phyloP scores from a whole-genome alignment of 2,888 invertebrate species.

The Epistrophe grossulariae region DNA sequence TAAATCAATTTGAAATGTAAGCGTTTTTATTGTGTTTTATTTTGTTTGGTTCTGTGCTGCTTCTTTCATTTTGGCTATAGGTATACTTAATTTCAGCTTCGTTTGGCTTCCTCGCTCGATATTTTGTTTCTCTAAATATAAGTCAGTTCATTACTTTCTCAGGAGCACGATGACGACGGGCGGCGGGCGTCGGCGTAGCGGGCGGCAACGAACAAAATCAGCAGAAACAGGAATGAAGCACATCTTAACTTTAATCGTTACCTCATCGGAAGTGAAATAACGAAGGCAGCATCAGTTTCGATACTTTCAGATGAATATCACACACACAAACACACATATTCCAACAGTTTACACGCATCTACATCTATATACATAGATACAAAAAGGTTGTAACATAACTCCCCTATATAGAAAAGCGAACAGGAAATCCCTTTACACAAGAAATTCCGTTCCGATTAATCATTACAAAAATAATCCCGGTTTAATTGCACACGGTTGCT shows the following conservation, averaged over 20 bases:
- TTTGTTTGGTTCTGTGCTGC: not conserved
- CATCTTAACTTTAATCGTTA: slow-evolving; percentile 60
- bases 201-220: not conserved
- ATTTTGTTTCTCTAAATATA: slow-evolving; percentile 44
- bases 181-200: too few species aligned
- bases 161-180: not conserved
- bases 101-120: slow-evolving; percentile 16
- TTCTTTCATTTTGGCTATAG: slow-evolving; percentile 22
- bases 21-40: slow-evolving; percentile 35
- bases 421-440: slow-evolving; percentile 51
- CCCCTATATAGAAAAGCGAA: slow-evolving; percentile 23
- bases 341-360: too few species aligned
- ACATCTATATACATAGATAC: not conserved
- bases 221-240: slow-evolving; percentile 3
- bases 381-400: slow-evolving; percentile 57
- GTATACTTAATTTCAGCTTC: slow-evolving; percentile 31
- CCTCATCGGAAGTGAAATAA: slow-evolving; percentile 55
- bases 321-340: not conserved
- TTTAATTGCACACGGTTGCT: slow-evolving; percentile 71
- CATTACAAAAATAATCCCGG: slow-evolving; percentile 70
- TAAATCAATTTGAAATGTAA: slow-evolving; percentile 66
- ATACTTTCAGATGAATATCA: slow-evolving; percentile 1
- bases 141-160: slow-evolving; percentile 32
- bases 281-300: slow-evolving; percentile 14
- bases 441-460: slow-evolving; percentile 73